These are phyloP conservation scores for Rotaria macrura DNA, from an alignment of 2,888 invertebrate species.

Conservation along the genomic window DNA sequence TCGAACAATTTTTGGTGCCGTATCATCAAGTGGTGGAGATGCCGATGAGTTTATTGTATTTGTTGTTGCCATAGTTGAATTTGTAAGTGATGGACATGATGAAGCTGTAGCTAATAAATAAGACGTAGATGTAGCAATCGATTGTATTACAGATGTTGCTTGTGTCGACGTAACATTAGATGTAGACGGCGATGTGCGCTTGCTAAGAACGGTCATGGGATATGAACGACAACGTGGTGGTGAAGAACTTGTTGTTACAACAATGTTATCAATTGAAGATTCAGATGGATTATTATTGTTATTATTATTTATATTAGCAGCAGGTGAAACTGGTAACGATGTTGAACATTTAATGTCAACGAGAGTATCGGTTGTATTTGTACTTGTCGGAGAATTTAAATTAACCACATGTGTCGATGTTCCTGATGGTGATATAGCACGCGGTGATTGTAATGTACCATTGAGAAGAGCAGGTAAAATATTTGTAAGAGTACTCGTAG, in stretches of 20 bases:
- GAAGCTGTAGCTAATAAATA: background rate
- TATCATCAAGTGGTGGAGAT: background rate
- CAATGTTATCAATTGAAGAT: background rate
- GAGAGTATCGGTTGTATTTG: background rate
- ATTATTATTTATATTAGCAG: background rate
- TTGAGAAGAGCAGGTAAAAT: background rate
- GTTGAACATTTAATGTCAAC: background rate
- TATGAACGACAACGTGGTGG: background rate
- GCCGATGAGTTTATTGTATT: background rate
- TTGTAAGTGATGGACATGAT: background rate
- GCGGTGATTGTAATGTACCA: slow-evolving; percentile 1
- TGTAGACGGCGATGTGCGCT: background rate
- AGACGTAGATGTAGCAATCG: background rate
- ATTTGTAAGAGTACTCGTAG: background rate
- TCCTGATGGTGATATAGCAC: background rate
- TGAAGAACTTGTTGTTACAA: background rate
- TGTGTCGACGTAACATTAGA: background rate
- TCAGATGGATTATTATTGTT: background rate
- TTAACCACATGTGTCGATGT: background rate
- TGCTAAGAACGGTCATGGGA: background rate
- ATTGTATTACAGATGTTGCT: background rate
- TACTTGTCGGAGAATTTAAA: background rate
- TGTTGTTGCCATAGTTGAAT: background rate
- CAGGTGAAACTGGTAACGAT: background rate
- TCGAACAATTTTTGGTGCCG: background rate